A percentile compares a stretch with the other conserved stretches of the same genome.
These are phyloP conservation scores for Sebastes aleutianus DNA, from an alignment of 2,797 vertebrate species.

Conservation along the genomic window DNA sequence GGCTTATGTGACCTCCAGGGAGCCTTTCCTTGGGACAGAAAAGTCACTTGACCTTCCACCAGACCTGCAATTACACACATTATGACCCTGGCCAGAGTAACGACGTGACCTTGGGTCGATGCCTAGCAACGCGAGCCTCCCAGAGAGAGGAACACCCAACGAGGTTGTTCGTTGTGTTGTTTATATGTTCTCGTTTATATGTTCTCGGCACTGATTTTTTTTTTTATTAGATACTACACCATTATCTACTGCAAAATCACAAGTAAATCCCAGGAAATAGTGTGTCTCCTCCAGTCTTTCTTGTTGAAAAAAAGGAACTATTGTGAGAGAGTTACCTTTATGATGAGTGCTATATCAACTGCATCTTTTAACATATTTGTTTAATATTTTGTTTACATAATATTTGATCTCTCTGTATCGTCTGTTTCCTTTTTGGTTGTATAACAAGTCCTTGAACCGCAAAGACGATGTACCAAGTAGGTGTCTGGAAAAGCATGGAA, in stretches of 20 bases:
- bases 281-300: not conserved
- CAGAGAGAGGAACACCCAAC: not conserved
- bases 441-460: not conserved
- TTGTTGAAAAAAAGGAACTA: not conserved
- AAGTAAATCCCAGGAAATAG: not conserved
- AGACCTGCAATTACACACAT: constrained; percentile 16
- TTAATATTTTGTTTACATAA: not conserved
- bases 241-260: not conserved
- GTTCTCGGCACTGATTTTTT: not conserved
- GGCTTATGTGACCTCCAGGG: constrained; percentile 14
- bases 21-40: constrained; percentile 19
- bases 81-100: not conserved
- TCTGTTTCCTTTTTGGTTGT: not conserved
- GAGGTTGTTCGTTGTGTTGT: not conserved
- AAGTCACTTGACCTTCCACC: constrained; percentile 29
- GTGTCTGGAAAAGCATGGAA: not conserved
- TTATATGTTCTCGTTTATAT: not conserved
- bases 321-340: not conserved
- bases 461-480: not conserved
- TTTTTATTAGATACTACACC: not conserved
- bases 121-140: not conserved
- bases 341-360: not conserved
- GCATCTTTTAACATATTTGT: not conserved
- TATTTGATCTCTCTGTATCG: not conserved
- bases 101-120: not conserved